Conservation (phyloP, 2,888 invertebrate genomes). For the Melanostoma mellinum region DNA sequence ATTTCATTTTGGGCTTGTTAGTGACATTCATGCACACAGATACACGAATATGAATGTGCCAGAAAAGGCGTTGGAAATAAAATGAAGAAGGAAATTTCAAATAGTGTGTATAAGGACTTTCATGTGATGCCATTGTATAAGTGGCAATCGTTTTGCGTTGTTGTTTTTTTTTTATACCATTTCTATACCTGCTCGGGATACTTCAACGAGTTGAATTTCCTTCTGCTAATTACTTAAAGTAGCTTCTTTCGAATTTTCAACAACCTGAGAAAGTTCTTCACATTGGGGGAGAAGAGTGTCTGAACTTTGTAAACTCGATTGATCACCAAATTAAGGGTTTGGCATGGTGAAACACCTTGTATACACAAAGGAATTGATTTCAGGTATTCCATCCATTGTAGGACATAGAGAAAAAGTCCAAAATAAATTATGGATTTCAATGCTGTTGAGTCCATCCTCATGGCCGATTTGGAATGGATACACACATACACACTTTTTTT, state of each 20-base stretch:
- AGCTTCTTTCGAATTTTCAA: background rate
- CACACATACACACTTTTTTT: slow-evolving; percentile 44
- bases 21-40: slow-evolving; percentile 41
- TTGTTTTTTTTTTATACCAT: slow-evolving; percentile 68
- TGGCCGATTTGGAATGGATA: slow-evolving; percentile 45
- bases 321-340: slow-evolving; percentile 34
- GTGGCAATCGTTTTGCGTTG: slow-evolving; percentile 57
- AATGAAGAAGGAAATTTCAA: slow-evolving; percentile 64
- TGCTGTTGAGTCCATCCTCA: slow-evolving; percentile 31
- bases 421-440: slow-evolving; percentile 53
- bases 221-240: slow-evolving; percentile 23
- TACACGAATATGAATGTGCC: slow-evolving; percentile 36
- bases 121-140: slow-evolving; percentile 52
- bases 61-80: slow-evolving; percentile 68
- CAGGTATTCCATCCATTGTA: slow-evolving; percentile 37
- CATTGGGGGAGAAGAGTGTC: background rate
- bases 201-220: slow-evolving; percentile 44
- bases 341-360: slow-evolving; percentile 12
- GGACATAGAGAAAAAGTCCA: slow-evolving; percentile 11
- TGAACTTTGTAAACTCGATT: slow-evolving; percentile 27
- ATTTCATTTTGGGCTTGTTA: slow-evolving; percentile 54
- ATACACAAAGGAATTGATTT: slow-evolving; percentile 31
- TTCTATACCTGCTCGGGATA: slow-evolving; percentile 28
- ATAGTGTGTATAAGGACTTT: slow-evolving; percentile 71
- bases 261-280: background rate